phyloP scores from a whole-genome alignment of 2,113 vertebrate species.

The Eulemur macaco region DNA sequence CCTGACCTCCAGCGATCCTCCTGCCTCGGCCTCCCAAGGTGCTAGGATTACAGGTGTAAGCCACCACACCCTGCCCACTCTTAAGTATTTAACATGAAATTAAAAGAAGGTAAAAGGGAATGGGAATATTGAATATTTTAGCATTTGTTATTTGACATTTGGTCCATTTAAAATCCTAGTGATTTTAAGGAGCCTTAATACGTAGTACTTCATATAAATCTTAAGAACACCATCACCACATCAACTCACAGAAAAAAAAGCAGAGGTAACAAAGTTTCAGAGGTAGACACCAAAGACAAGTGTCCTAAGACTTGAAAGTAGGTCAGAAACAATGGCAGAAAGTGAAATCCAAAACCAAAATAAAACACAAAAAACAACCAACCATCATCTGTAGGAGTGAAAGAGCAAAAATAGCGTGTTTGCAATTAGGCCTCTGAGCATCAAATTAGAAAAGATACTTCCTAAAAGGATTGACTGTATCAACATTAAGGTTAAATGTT shows the following conservation, averaged over 20 bases:
- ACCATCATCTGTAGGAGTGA: neutral
- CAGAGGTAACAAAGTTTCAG: constrained; percentile 15
- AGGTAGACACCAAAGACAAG: constrained; percentile 16
- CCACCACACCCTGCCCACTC: neutral
- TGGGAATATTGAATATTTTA: neutral
- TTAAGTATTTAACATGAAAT: constrained; percentile 37
- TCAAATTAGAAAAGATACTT: constrained; percentile 37
- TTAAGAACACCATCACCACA: neutral
- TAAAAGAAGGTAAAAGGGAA: constrained; percentile 23
- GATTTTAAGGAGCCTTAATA: neutral
- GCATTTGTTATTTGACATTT: constrained; percentile 27
- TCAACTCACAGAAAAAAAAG: neutral
- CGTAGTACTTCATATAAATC: neutral
- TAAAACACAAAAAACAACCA: neutral
- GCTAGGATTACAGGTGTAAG: no score
- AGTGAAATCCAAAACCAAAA: neutral
- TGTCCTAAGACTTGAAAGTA: constrained; percentile 36
- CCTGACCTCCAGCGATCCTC: no score
- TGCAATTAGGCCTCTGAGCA: neutral
- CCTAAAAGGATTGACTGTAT: neutral
- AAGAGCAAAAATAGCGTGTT: neutral
- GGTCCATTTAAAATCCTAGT: constrained; percentile 1
- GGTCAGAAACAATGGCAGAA: constrained; percentile 9
- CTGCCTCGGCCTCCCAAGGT: no score
- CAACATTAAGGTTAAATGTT: neutral